Conservation (phyloP, 2,888 invertebrate genomes). For the Orchesella flavescens region DNA sequence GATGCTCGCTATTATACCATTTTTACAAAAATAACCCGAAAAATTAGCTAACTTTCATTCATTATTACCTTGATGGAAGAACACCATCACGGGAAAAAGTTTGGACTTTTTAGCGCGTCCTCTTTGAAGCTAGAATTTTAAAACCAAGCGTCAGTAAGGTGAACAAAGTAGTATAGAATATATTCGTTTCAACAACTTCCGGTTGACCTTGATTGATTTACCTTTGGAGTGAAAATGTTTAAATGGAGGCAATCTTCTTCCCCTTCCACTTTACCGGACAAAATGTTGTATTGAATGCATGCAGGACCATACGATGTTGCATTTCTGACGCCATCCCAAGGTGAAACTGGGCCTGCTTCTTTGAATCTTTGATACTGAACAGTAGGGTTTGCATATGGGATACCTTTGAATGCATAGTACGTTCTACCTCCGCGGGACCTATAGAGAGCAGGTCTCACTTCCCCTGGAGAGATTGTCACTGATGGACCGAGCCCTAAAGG, state of each 20-base stretch:
- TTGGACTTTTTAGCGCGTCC: constrained; percentile 18
- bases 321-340: constrained; percentile 66
- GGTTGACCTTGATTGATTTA: too few relatives aligned
- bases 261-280: constrained; percentile 59
- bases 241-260: constrained; percentile 60
- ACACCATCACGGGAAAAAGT: constrained; percentile 69
- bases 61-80: constrained; percentile 67
- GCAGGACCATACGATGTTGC: constrained; percentile 65
- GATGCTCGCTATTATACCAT: too few relatives aligned
- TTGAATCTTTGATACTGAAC: constrained; percentile 55
- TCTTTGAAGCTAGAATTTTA: constrained; percentile 23
- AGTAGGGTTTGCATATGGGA: constrained; percentile 67
- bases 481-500: constrained; percentile 56
- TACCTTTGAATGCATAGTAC: constrained; percentile 67
- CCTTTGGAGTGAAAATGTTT: constrained; percentile 67
- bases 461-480: constrained; percentile 60
- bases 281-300: constrained; percentile 69
- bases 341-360: constrained; percentile 56
- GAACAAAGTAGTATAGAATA: too few relatives aligned
- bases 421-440: constrained; percentile 57
- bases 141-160: neutral
- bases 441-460: constrained; percentile 57
- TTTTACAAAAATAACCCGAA: neutral
- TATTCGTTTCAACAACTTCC: too few relatives aligned
- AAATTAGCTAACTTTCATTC: neutral